Conservation (phyloP, 2,888 invertebrate species). For the Cistogaster globosa region DNA sequence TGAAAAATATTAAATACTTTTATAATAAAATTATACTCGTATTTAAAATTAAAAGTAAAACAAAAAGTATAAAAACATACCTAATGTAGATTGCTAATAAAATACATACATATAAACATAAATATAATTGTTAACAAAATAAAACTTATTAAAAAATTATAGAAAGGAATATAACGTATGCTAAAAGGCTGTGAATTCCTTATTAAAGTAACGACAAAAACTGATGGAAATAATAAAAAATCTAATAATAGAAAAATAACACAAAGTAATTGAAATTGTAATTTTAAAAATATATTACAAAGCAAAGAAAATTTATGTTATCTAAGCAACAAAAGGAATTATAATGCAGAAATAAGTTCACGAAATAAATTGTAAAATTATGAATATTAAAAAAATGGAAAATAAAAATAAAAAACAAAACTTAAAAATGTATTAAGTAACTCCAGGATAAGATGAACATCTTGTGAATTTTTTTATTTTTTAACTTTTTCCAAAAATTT, state of each 20-base stretch:
- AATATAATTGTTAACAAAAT: neutral
- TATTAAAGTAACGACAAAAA: conserved; percentile 46
- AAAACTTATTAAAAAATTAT: conserved; percentile 32
- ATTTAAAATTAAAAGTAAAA: conserved; percentile 26
- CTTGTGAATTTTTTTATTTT: no score
- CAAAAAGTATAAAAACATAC: conserved; percentile 16
- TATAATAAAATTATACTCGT: conserved; percentile 52
- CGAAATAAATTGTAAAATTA: conserved; percentile 6
- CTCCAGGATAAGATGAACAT: no score
- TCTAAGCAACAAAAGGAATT: conserved; percentile 56
- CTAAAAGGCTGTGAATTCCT: conserved; percentile 76
- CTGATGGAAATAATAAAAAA: conserved; percentile 48
- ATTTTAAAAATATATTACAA: conserved; percentile 28
- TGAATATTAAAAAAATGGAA: neutral
- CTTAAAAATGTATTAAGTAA: neutral
- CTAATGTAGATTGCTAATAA: conserved; percentile 57
- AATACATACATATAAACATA: conserved; percentile 3
- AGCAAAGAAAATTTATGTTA: conserved; percentile 49
- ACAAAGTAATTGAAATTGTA: conserved; percentile 40
- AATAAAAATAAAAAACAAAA: neutral
- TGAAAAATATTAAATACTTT: no score
- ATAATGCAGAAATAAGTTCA: conserved; percentile 17
- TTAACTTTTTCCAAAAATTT: no score
- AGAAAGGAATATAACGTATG: conserved; percentile 72
- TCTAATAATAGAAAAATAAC: conserved; percentile 52